Base-by-base conservation (phyloP, 2,888 invertebrate genomes). In the Amorpha juglandis region DNA sequence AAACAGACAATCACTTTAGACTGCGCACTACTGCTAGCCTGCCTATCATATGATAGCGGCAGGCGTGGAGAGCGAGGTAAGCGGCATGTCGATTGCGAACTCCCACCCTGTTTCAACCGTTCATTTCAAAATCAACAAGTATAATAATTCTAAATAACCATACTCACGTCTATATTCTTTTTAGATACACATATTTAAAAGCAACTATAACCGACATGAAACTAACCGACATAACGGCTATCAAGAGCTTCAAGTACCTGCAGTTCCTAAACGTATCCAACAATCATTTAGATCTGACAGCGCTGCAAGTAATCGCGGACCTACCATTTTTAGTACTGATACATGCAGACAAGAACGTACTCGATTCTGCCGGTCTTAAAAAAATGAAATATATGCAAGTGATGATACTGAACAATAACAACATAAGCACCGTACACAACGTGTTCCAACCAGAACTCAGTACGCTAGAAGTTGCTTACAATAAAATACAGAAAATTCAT, bases 301-400 rank as follows among this genome's bases (percentile, higher is more conserved):
- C 86, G 1, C 74, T 95, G 21, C 91, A 94, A 78, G 88, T 85
- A 0, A 77, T 95, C 6, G 79, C 91, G 0, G 82, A 90, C 38
- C 84, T 95, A 74, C 95, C 94, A 0, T 94, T 87, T 74, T 80
- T 95, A 65, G 78, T 95, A 0, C 85, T 94, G 27, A 84, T 96
- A 16, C 94, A 94, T 53, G 95, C 95, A 0, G 94, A 95, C 70
- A 82, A 91, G 16, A 96, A 96, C 76, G 70, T 80, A 7, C 74
- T 95, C 0, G 78, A 81, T 11, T 94, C 94, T 0, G 93, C 90
- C 0, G 91, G 84, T 19, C 81, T 95, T 55, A 89, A 88, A 9
- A 86, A 83, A 65, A 93, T 94, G 88, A 91, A 91, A 64, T 95
- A 94, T 72, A 88, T 95, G n/a, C 95, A 95, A 93, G 94, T 95